These are phyloP conservation scores for Athetis lepigone DNA, from an alignment of 2,888 invertebrate species.

Conservation along the genomic window DNA sequence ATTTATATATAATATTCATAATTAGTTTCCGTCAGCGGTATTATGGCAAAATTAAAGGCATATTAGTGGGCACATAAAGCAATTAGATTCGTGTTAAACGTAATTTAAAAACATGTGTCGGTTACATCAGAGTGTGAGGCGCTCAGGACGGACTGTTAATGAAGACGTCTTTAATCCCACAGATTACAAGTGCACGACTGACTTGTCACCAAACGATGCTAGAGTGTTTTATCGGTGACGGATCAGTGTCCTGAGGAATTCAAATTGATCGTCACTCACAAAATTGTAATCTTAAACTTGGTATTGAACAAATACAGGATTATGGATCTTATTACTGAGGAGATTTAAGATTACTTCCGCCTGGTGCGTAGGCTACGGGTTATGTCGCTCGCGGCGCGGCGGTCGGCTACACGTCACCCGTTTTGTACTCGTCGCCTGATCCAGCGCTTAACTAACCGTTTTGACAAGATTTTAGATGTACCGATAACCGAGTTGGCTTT, in stretches of 20 bases:
- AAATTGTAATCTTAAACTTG: conserved; percentile 65
- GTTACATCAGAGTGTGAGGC: conserved; percentile 56
- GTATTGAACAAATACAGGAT: conserved; percentile 38
- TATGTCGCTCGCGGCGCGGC: conserved; percentile 65
- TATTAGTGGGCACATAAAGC: conserved; percentile 71
- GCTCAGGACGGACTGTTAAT: conserved; percentile 69
- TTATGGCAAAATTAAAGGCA: conserved; percentile 76
- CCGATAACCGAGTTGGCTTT: conserved; percentile 73
- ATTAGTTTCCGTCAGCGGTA: conserved; percentile 73
- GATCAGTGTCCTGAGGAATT: conserved; percentile 88
- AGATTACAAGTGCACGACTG: conserved; percentile 85
- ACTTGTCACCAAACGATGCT: conserved; percentile 87
- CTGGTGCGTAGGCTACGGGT: conserved; percentile 46
- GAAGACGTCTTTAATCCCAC: conserved; percentile 77
- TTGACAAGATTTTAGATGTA: conserved; percentile 87
- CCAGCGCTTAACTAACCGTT: conserved; percentile 89
- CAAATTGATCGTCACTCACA: conserved; percentile 81
- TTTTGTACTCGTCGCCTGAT: conserved; percentile 88
- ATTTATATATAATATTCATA: conserved; percentile 79
- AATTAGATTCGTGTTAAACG: conserved; percentile 68
- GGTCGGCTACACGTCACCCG: conserved; percentile 78
- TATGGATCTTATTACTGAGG: conserved; percentile 63
- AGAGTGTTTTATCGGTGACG: conserved; percentile 87
- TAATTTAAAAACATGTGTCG: conserved; percentile 66
- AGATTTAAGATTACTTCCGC: conserved; percentile 25